These are phyloP conservation scores for Linnaemya tessellans DNA, from an alignment of 2,888 invertebrate species.

Conservation along the genomic window DNA sequence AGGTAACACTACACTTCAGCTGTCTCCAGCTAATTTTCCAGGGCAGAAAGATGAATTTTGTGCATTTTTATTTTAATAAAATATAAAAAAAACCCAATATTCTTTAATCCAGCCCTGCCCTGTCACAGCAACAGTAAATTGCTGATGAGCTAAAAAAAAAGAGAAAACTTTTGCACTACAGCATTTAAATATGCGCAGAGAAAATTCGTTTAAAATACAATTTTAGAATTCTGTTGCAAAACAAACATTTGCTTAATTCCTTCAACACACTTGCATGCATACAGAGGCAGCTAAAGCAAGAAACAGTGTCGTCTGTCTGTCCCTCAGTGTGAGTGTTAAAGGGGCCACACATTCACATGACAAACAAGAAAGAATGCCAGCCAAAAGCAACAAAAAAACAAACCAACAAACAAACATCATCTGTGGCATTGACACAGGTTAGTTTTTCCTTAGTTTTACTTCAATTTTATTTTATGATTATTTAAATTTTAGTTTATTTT, in stretches of 20 bases:
- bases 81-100: background rate
- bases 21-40: no score
- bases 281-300: background rate
- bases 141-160: no score
- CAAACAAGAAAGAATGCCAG: background rate
- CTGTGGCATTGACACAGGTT: constrained; percentile 73
- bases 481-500: constrained; percentile 15
- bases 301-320: background rate
- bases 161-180: background rate
- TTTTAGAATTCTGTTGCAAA: constrained; percentile 11
- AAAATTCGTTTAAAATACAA: constrained; percentile 8
- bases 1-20: no score
- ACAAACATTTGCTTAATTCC: constrained; percentile 1
- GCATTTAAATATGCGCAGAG: background rate
- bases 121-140: background rate
- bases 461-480: constrained; percentile 2
- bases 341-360: constrained; percentile 16
- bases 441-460: constrained; percentile 31
- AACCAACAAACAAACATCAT: constrained; percentile 43
- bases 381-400: constrained; percentile 34
- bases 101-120: background rate
- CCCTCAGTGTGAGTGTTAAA: background rate
- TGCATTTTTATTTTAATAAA: no score
- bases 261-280: constrained; percentile 9
- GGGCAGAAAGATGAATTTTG: no score